A percentile compares a stretch with the other conserved stretches of the same genome.
Evolutionary conservation across 2,797 vertebrate species (phyloP).

Genomic region (Galago senegalensis): DNA sequence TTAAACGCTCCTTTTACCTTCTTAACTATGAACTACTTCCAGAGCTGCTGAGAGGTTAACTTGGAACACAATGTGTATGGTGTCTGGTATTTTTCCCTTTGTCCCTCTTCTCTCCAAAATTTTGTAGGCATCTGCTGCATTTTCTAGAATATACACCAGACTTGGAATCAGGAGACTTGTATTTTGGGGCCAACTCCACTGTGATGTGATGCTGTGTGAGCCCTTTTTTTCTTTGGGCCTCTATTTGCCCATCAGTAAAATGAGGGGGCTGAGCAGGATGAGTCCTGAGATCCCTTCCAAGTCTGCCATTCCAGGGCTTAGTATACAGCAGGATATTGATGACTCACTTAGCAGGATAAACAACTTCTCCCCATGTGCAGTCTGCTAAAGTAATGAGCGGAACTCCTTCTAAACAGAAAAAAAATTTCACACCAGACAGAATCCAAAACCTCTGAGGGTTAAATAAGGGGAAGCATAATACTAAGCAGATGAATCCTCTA

Average conservation of each 20-base stretch:
- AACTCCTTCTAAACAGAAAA: constrained; percentile 88
- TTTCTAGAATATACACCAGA: neutral
- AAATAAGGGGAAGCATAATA: constrained; percentile 90
- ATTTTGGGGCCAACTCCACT: neutral
- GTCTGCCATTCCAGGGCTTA: constrained; percentile 56
- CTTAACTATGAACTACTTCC: neutral
- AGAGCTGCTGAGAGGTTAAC: neutral
- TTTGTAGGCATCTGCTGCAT: neutral
- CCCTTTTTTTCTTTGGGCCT: neutral
- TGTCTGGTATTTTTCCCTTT: neutral
- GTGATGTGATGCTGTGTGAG: neutral
- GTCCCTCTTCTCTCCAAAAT: neutral
- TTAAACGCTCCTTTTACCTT: neutral
- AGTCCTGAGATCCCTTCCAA: constrained; percentile 48
- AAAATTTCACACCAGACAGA: constrained; percentile 87
- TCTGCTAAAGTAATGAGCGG: constrained; percentile 86
- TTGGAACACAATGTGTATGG: neutral
- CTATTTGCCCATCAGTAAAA: neutral
- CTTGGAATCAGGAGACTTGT: neutral
- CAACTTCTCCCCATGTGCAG: constrained; percentile 84
- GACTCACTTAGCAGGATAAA: constrained; percentile 87
- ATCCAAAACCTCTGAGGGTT: constrained; percentile 90
- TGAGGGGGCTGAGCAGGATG: neutral
- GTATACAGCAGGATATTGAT: constrained; percentile 84
- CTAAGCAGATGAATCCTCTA: constrained; percentile 90